These are phyloP conservation scores for Loxodonta africana DNA, from an alignment of 2,113 vertebrate species.

Conservation along the genomic window DNA sequence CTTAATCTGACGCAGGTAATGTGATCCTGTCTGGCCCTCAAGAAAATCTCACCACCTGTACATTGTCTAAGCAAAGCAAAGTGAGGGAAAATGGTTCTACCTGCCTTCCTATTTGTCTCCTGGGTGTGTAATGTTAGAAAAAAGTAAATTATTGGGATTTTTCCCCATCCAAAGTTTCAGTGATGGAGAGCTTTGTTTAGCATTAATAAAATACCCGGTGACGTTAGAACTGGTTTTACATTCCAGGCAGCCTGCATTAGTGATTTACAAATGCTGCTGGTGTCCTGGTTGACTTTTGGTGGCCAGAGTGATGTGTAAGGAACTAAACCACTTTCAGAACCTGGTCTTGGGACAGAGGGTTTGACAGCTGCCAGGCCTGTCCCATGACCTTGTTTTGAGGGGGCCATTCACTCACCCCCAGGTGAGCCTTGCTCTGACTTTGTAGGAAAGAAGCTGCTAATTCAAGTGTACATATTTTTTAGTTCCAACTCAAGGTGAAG, in stretches of 20 bases:
- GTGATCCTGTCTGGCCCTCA: neutral
- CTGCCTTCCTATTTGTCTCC: neutral
- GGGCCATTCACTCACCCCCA: no score
- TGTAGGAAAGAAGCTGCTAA: neutral
- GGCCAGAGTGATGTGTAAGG: neutral
- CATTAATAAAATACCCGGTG: neutral
- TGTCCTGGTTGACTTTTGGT: neutral
- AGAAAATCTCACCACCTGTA: neutral
- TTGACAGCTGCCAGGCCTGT: neutral
- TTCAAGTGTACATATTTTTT: neutral
- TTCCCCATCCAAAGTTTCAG: neutral
- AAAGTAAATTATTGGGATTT: neutral
- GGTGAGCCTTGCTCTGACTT: neutral
- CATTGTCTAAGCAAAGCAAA: neutral
- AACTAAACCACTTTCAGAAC: neutral
- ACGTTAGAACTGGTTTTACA: neutral
- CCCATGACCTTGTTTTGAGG: rapidly evolving
- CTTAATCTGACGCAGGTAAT: neutral
- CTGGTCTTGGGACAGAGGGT: neutral
- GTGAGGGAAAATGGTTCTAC: neutral
- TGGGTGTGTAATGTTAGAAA: neutral
- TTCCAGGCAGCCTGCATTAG: neutral
- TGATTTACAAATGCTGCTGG: neutral
- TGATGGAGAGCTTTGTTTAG: neutral
- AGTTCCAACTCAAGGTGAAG: constrained; percentile 53